Evolutionary conservation across 2,888 invertebrate species (phyloP).

Genomic region (Brachypterus glaber): DNA sequence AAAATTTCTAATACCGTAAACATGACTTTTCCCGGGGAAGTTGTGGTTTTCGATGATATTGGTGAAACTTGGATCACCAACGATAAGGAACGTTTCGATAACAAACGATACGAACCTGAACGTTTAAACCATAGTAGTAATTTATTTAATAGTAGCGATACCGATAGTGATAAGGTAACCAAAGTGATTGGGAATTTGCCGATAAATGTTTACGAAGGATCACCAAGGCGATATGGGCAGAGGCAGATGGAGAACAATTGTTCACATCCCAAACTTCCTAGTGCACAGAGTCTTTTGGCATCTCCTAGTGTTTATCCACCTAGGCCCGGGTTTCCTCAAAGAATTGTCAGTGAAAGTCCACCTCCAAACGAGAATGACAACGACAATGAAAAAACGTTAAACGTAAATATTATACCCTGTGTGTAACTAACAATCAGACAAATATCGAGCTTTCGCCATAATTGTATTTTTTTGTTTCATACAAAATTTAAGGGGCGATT

Average conservation of each 20-base stretch:
- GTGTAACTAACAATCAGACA: too few relatives aligned
- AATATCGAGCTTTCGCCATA: too few relatives aligned
- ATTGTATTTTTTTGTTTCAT: too few relatives aligned
- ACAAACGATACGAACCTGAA: slow-evolving; percentile 24
- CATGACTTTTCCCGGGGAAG: slow-evolving; percentile 61
- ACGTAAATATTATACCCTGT: too few relatives aligned
- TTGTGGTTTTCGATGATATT: slow-evolving; percentile 79
- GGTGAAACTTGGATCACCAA: slow-evolving; percentile 69
- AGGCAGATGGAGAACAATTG: slow-evolving; percentile 40
- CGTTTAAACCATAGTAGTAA: slow-evolving; percentile 31
- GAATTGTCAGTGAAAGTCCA: slow-evolving; percentile 43
- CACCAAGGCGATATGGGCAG: slow-evolving; percentile 76
- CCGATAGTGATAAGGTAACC: slow-evolving; percentile 43
- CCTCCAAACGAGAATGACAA: slow-evolving; percentile 37
- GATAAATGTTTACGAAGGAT: slow-evolving; percentile 90
- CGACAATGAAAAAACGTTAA: too few relatives aligned
- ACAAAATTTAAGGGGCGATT: too few relatives aligned
- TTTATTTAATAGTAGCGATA: slow-evolving; percentile 30
- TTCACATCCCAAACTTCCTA: slow-evolving; percentile 47
- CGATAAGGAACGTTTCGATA: slow-evolving; percentile 19
- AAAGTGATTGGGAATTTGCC: slow-evolving; percentile 70
- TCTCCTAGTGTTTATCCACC: slow-evolving; percentile 65
- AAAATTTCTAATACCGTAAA: slow-evolving; percentile 49
- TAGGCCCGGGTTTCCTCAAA: slow-evolving; percentile 80
- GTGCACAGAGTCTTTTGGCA: slow-evolving; percentile 47